Percentiles rank a stretch among this genome's conserved stretches.
phyloP scores from a whole-genome alignment of 2,888 invertebrate genomes.

The Cremastinae sp. region DNA sequence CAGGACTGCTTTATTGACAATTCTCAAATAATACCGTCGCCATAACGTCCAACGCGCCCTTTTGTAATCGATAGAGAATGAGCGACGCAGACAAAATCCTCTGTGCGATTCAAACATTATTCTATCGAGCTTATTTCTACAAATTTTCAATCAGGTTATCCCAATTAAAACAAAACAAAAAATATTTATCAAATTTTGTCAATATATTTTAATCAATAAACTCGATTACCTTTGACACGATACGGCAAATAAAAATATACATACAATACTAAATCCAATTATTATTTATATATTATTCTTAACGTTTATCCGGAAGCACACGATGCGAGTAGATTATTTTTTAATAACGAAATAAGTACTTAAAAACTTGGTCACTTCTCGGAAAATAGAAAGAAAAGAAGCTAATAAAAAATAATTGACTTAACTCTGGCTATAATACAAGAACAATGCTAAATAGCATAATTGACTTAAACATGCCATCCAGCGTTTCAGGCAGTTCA shows the following conservation, averaged over 20 bases:
- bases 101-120: neutral
- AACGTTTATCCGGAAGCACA: too few relatives aligned
- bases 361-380: constrained; percentile 27
- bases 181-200: too few relatives aligned
- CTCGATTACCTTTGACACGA: too few relatives aligned
- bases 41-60: constrained; percentile 34
- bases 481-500: constrained; percentile 55
- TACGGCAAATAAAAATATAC: too few relatives aligned
- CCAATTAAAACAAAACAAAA: too few relatives aligned
- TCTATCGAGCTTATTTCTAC: neutral
- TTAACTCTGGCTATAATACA: constrained; percentile 73
- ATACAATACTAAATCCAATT: too few relatives aligned
- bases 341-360: too few relatives aligned
- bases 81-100: neutral
- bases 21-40: constrained; percentile 61
- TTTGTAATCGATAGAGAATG: constrained; percentile 46
- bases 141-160: neutral
- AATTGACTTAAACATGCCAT: constrained; percentile 76
- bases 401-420: constrained; percentile 68
- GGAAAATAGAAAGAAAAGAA: constrained; percentile 23
- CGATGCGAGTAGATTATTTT: too few relatives aligned
- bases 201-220: too few relatives aligned
- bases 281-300: too few relatives aligned
- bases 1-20: constrained; percentile 59
- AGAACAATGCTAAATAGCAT: constrained; percentile 76